Evolutionary conservation across 2,113 vertebrate species (phyloP), one percentile per base, ranked within the genome.

Genomic region (Malurus alboscapulatus): DNA sequence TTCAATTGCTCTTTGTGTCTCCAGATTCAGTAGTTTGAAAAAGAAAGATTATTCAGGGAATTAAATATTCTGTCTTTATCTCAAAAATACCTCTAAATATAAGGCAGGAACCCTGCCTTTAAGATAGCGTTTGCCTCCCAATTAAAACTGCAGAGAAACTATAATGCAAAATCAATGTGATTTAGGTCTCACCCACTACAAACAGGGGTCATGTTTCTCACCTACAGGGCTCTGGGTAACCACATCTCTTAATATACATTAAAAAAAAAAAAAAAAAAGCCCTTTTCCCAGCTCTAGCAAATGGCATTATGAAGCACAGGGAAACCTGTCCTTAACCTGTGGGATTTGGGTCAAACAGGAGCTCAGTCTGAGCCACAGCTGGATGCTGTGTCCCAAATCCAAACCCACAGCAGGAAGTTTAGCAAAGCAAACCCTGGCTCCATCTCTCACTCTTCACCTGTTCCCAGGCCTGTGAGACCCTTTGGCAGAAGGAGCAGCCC

Each of bases 391-490:
- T 82, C 14, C 50, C 67, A 57, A 85, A 95, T 48, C 25, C 63
- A 75, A 53, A 38, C 45, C 19, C 45, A 5, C 2, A 58, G 32
- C 19, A 48, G 10, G 29, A 63, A 47, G 7, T 71, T 77, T 21
- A 34, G 45, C n/a, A 42, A 54, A 80, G 54, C 15, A 87, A 87
- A 61, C 32, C 9, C 14, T 9, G 22, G 11, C 10, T 53, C 27
- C 14, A 4, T 30, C 20, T 63, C 40, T 68, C 34, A 10, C n/a
- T 68, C 7, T 0, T 5, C 61, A 3, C 11, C 42, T 75, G 14
- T 34, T 9, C 27, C 42, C 1, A 0, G 11, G 18, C 14, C 30
- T 27, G 4, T 6, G 14, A 53, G 29, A 45, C 6, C 34, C 55
- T 26, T 9, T 2, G 5, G 27, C 27, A 62, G n/a, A 22, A 62